A percentile compares a stretch with the other conserved stretches of the same genome.
Evolutionary conservation across 2,797 vertebrate species (phyloP).

Genomic region (Gadopsis marmoratus): DNA sequence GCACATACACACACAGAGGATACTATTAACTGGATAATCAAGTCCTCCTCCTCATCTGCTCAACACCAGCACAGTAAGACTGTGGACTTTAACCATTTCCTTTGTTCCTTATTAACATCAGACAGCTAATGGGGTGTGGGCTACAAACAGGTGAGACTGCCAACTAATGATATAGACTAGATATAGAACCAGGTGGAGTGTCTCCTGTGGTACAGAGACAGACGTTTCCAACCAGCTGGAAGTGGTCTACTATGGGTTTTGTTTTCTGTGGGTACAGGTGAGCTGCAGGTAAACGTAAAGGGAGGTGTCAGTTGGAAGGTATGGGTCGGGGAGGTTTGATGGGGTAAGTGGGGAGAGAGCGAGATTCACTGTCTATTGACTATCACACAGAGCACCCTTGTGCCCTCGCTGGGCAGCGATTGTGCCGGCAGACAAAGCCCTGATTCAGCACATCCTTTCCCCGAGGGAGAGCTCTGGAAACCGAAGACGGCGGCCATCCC

Average conservation of each 20-base stretch:
- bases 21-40: slow-evolving; percentile 74
- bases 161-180: slow-evolving; percentile 52
- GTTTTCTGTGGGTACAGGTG: slow-evolving; percentile 61
- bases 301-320: slow-evolving; percentile 51
- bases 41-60: slow-evolving; percentile 64
- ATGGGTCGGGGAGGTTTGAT: slow-evolving; percentile 52
- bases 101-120: slow-evolving; percentile 74
- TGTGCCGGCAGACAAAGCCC: slow-evolving; percentile 87
- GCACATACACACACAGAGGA: slow-evolving; percentile 32
- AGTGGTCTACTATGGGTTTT: neutral
- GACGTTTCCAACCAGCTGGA: slow-evolving; percentile 31
- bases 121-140: slow-evolving; percentile 71
- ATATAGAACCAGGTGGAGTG: slow-evolving; percentile 23
- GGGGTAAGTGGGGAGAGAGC: slow-evolving; percentile 63
- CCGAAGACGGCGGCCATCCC: slow-evolving; percentile 81
- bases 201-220: slow-evolving; percentile 14
- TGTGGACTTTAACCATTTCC: slow-evolving; percentile 81
- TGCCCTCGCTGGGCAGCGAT: slow-evolving; percentile 84
- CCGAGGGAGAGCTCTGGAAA: slow-evolving; percentile 84
- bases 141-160: slow-evolving; percentile 68
- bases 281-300: slow-evolving; percentile 70
- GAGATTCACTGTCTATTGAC: slow-evolving; percentile 84
- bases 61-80: slow-evolving; percentile 44
- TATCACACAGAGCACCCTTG: slow-evolving; percentile 87
- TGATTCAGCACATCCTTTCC: slow-evolving; percentile 89